phyloP scores from a whole-genome alignment of 2,797 vertebrate genomes.

The Cottoperca gobio region DNA sequence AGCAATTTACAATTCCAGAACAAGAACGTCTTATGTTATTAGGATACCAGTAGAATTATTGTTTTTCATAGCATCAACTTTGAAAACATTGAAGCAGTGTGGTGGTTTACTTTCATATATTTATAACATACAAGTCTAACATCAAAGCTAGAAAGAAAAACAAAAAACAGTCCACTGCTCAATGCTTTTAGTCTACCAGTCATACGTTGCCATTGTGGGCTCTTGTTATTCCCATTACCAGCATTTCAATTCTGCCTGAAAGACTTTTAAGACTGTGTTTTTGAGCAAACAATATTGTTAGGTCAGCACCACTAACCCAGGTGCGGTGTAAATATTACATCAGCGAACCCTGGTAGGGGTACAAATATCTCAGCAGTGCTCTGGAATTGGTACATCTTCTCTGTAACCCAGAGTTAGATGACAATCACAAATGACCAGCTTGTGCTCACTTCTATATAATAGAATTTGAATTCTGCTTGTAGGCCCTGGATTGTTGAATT shows the following conservation, averaged over 20 bases:
- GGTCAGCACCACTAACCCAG: slow-evolving; percentile 31
- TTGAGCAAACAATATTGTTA: slow-evolving; percentile 22
- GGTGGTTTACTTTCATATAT: not conserved
- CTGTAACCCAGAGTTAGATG: slow-evolving; percentile 11
- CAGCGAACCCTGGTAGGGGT: slow-evolving; percentile 21
- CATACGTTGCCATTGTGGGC: not conserved
- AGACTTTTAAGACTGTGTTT: slow-evolving; percentile 41
- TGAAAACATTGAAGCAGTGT: not conserved
- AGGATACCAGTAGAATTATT: not conserved
- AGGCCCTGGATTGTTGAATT: slow-evolving; percentile 11
- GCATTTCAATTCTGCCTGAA: slow-evolving; percentile 23
- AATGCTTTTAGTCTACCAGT: not conserved
- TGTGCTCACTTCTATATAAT: slow-evolving; percentile 12
- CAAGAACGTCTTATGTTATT: not conserved
- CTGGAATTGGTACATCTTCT: slow-evolving; percentile 21
- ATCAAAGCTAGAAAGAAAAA: not conserved
- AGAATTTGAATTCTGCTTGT: slow-evolving; percentile 19
- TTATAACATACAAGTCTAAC: not conserved
- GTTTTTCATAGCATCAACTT: not conserved
- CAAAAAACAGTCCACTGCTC: not conserved
- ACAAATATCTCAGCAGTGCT: slow-evolving; percentile 16
- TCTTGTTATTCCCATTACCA: slow-evolving; percentile 18
- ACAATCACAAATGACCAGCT: slow-evolving; percentile 28
- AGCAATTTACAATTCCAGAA: not conserved
- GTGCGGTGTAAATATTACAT: slow-evolving; percentile 15